phyloP scores from a whole-genome alignment of 2,797 vertebrate species.

The Acrocephalus scirpaceus region DNA sequence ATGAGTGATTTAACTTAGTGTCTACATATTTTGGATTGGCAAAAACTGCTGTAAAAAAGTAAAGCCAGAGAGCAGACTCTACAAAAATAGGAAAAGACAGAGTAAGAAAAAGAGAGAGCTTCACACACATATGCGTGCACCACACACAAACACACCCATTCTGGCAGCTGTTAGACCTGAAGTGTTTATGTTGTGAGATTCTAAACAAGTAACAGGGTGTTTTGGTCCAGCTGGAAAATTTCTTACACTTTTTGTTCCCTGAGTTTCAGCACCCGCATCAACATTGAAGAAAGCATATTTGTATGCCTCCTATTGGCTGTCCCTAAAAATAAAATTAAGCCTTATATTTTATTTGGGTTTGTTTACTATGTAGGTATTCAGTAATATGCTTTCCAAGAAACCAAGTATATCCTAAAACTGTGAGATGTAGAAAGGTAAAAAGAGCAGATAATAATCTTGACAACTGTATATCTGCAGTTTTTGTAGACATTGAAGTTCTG shows the following conservation, averaged over 20 bases:
- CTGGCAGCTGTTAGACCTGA: neutral
- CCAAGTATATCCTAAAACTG: neutral
- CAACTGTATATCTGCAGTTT: neutral
- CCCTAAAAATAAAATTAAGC: neutral
- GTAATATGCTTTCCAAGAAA: neutral
- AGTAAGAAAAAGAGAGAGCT: neutral
- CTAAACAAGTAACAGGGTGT: neutral
- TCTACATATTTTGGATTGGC: constrained; percentile 72
- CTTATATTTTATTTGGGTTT: neutral
- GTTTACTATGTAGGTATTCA: neutral
- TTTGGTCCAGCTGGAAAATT: constrained; percentile 63
- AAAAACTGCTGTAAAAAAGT: constrained; percentile 56
- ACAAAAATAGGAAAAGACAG: constrained; percentile 35
- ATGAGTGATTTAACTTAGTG: constrained; percentile 71
- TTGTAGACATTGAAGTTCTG: neutral
- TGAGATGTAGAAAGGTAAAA: neutral
- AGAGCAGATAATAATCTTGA: neutral
- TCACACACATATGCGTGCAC: neutral
- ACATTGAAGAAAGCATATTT: neutral
- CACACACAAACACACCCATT: neutral
- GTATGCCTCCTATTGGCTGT: neutral
- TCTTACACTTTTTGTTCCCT: neutral
- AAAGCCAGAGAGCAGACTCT: constrained; percentile 41
- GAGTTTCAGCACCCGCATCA: neutral
- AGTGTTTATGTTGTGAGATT: constrained; percentile 8